A percentile compares a stretch with the other conserved stretches of the same genome.
Evolutionary conservation across 2,797 vertebrate species (phyloP).

Genomic region (Mus minutoides): DNA sequence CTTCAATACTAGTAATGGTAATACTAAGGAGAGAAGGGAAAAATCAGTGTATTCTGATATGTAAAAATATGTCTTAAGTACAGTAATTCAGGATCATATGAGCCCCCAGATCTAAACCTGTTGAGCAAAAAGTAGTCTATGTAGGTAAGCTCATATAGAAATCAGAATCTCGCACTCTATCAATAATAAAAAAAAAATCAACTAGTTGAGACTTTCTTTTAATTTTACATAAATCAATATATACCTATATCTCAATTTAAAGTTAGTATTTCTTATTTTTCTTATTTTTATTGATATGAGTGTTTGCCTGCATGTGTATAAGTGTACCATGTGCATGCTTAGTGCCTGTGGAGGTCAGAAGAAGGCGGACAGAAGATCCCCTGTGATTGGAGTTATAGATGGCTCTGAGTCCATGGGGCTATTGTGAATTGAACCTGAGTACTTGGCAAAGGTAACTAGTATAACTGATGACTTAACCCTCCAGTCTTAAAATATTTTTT

Average conservation of each 20-base stretch:
- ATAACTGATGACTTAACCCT: neutral
- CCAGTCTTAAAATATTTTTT: conserved; percentile 17
- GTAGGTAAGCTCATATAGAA: conserved; percentile 41
- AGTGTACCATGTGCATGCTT: neutral
- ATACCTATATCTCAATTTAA: neutral
- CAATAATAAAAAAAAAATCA: conserved; percentile 9
- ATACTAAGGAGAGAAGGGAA: neutral
- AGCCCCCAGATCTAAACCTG: neutral
- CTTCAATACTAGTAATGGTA: neutral
- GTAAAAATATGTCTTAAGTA: conserved; percentile 10
- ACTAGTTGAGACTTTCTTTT: neutral
- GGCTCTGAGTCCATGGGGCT: neutral
- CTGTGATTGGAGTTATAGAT: neutral
- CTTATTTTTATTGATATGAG: neutral
- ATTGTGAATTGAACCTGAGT: neutral
- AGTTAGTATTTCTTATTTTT: neutral
- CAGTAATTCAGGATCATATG: neutral
- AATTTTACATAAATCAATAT: conserved; percentile 25
- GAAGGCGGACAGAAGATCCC: neutral
- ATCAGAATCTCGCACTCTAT: neutral
- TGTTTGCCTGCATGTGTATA: neutral
- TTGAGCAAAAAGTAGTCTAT: neutral
- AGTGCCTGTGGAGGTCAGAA: neutral
- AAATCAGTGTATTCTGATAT: conserved; percentile 18
- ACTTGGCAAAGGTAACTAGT: neutral